Percentiles rank a stretch among this genome's conserved stretches.
Evolutionary conservation across 2,113 vertebrate genomes (phyloP).

Genomic region (Oncorhynchus keta): DNA sequence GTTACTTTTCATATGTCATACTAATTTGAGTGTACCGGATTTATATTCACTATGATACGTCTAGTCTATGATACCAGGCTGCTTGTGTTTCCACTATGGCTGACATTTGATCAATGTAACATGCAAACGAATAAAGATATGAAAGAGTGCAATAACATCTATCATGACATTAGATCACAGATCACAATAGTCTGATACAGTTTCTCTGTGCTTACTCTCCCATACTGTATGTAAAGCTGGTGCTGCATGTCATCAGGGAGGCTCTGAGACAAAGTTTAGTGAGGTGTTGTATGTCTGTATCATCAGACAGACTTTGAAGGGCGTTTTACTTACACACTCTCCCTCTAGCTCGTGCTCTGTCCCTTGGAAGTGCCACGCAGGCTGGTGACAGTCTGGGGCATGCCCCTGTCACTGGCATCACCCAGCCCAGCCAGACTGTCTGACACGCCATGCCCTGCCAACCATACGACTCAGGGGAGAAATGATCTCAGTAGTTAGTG

Average conservation of each 20-base stretch:
- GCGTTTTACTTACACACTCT: conserved; percentile 45
- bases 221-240: not conserved
- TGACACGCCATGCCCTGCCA: not conserved
- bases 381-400: conserved; percentile 32
- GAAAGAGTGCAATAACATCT: not conserved
- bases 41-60: too few species aligned
- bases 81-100: too few species aligned
- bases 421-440: not conserved
- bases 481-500: not conserved
- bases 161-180: not conserved
- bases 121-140: not conserved
- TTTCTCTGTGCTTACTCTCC: conserved; percentile 32
- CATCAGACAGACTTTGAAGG: conserved; percentile 56
- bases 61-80: too few species aligned
- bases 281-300: conserved; percentile 34
- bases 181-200: not conserved
- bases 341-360: conserved; percentile 53
- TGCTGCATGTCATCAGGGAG: conserved; percentile 40
- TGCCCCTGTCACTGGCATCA: conserved; percentile 42
- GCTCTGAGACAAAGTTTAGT: conserved; percentile 47
- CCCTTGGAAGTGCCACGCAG: conserved; percentile 36
- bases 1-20: too few species aligned
- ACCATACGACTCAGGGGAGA: not conserved
- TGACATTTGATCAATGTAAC: not conserved
- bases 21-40: too few species aligned